A percentile compares a stretch with the other conserved stretches of the same genome.
Evolutionary conservation across 2,113 vertebrate genomes (phyloP).

Genomic region (Gobiocypris rarus): DNA sequence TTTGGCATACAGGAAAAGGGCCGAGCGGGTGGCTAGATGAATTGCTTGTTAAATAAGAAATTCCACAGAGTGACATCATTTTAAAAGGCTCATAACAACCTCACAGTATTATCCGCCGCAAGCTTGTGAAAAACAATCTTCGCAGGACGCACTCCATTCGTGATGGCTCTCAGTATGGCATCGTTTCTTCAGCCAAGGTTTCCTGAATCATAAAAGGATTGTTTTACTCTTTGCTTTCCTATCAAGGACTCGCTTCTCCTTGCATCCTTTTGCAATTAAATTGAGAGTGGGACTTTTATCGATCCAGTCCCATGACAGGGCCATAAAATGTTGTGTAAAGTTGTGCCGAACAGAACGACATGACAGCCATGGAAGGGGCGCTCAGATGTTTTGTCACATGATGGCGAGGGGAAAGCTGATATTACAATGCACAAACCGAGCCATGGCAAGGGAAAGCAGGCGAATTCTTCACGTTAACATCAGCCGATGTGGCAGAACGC

Average conservation of each 20-base stretch:
- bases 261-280: constrained; percentile 27
- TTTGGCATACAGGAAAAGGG: not conserved
- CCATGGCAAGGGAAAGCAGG: not conserved
- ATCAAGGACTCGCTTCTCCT: constrained; percentile 21
- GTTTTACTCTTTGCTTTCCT: constrained; percentile 19
- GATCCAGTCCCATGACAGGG: constrained; percentile 19
- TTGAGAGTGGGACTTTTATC: constrained; percentile 22
- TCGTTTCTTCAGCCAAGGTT: constrained; percentile 15
- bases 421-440: not conserved
- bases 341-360: not conserved
- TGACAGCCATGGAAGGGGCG: not conserved
- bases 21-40: not conserved
- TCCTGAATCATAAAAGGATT: constrained; percentile 5
- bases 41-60: constrained; percentile 27
- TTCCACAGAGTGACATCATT: constrained; percentile 5
- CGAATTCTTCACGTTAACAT: not conserved
- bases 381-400: not conserved
- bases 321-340: constrained; percentile 4
- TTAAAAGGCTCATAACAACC: constrained; percentile 13
- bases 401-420: not conserved
- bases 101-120: not conserved
- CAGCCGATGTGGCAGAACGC: not conserved
- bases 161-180: not conserved
- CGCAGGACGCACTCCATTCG: not conserved
- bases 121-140: constrained; percentile 18